Conservation (phyloP, 2,888 invertebrate species). For the Patella pellucida region DNA sequence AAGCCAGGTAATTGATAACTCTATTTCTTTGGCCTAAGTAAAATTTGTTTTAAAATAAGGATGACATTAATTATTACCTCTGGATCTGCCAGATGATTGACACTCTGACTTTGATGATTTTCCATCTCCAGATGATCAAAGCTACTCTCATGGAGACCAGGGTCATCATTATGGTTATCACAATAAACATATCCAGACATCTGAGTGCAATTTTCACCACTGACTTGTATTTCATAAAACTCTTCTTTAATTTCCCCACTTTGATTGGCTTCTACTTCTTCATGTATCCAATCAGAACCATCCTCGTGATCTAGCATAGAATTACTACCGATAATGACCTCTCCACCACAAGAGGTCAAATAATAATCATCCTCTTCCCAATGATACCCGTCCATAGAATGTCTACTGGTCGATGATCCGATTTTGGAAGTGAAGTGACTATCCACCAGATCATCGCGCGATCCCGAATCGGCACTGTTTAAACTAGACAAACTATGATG, state of each 20-base stretch:
- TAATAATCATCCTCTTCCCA: constrained; percentile 65
- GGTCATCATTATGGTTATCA: not conserved
- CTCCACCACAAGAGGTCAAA: constrained; percentile 57
- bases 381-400: constrained; percentile 58
- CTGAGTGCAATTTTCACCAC: constrained; percentile 14
- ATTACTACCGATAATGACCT: constrained; percentile 54
- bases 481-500: constrained; percentile 59
- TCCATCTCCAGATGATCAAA: not conserved
- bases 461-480: constrained; percentile 53
- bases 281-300: constrained; percentile 53
- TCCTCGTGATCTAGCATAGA: constrained; percentile 51
- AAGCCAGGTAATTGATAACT: too few relatives aligned
- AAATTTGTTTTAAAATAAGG: too few relatives aligned
- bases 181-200: constrained; percentile 8
- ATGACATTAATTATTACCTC: constrained; percentile 10
- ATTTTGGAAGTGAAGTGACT: not conserved
- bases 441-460: constrained; percentile 17
- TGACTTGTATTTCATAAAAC: constrained; percentile 25
- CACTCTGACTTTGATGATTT: not conserved
- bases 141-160: not conserved
- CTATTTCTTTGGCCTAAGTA: too few relatives aligned
- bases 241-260: constrained; percentile 18
- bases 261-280: constrained; percentile 20
- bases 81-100: constrained; percentile 20
- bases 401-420: constrained; percentile 16